Evolutionary conservation across 2,797 vertebrate genomes (phyloP), one percentile per base, ranked within the genome.

Genomic region (Poecilia wingei): DNA sequence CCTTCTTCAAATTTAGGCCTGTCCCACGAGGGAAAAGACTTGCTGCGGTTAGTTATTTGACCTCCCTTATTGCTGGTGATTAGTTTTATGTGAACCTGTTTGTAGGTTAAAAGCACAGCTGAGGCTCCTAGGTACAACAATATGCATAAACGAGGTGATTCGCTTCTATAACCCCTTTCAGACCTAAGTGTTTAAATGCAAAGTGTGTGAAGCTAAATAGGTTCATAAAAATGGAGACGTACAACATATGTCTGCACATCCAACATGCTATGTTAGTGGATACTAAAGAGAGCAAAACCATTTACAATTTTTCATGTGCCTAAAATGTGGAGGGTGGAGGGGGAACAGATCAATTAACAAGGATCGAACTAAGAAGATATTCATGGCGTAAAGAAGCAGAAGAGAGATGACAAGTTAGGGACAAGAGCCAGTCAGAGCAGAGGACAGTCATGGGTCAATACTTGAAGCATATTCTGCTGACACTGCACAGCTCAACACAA

Each of bases 381-480:
- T 47, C 20, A 68, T 4, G 36, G 20, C 22, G n/a, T 28, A 51
- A 66, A 72, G 73, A 77, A 76, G 72, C 72, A 57, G 77, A 76
- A 79, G 78, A 82, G 86, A 87, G 85, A 91, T 89, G 91, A 93
- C 91, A 94, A 88, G 90, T 90, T 89, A 89, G 89, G 90, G 93
- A 94, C 93, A 92, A 90, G 87, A 94, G 90, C 87, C 91, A 94
- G 93, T 92, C 92, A 92, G 90, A 93, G 89, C 89, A 94, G 93
- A 95, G 93, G 94, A 94, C 94, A 92, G 91, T 84, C 84, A 85
- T 92, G 92, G 93, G 93, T 95, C 94, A 95, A 95, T 95, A 95
- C 88, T 92, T 84, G 80, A 88, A 85, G 87, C 87, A 90, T 87
- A 91, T 90, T 85, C 86, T 93, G 94, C 94, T 95, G 93, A 94